A percentile compares a stretch with the other conserved stretches of the same genome.
phyloP scores from a whole-genome alignment of 2,113 vertebrate species.

The Tichodroma muraria region DNA sequence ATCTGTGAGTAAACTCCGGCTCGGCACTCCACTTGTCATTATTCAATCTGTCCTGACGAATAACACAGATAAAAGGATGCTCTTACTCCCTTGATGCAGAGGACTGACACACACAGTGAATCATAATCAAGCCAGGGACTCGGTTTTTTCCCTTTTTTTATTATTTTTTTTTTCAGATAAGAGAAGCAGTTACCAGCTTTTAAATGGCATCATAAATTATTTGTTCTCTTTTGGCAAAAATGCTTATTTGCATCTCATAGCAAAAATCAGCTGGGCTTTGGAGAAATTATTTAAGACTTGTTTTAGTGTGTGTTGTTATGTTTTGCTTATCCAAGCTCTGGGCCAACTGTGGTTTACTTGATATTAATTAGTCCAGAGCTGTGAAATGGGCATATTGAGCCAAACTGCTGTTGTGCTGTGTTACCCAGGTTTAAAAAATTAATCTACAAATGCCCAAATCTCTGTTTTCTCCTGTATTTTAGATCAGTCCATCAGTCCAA shows the following conservation, averaged over 20 bases:
- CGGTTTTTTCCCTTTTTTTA: not conserved
- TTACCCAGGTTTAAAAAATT: not conserved
- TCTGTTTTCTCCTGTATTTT: not conserved
- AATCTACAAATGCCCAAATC: not conserved
- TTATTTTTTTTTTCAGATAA: constrained; percentile 13
- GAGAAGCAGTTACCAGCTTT: constrained; percentile 7
- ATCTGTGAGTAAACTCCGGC: constrained; percentile 30
- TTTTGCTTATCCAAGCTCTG: constrained; percentile 19
- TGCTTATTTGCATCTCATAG: not conserved
- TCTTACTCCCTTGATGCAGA: not conserved
- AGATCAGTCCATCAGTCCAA: not conserved
- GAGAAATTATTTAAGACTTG: constrained; percentile 1
- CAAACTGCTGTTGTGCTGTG: not conserved
- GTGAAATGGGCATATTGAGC: not conserved
- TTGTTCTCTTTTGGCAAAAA: constrained; percentile 36
- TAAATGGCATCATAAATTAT: constrained; percentile 17
- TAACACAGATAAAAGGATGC: constrained; percentile 29
- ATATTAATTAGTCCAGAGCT: constrained; percentile 21
- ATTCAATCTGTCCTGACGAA: constrained; percentile 16
- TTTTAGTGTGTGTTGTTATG: not conserved
- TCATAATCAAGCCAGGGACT: constrained; percentile 11
- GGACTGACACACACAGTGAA: not conserved
- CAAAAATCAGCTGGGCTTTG: not conserved
- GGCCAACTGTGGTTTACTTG: constrained; percentile 16
- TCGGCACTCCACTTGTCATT: constrained; percentile 17